phyloP scores from a whole-genome alignment of 2,888 invertebrate genomes.

The Camponotus fellah region DNA sequence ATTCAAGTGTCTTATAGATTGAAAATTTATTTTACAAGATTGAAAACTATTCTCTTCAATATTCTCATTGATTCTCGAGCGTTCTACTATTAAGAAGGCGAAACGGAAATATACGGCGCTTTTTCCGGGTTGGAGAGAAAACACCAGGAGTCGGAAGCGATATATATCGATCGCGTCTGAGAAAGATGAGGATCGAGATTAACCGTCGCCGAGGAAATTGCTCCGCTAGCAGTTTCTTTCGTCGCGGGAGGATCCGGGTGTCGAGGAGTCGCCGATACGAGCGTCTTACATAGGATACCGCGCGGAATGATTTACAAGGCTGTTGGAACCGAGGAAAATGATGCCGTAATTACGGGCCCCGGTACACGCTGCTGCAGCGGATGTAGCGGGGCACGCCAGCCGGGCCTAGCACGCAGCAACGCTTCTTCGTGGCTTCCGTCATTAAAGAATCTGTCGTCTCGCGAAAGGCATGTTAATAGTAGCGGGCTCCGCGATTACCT shows the following conservation, averaged over 20 bases:
- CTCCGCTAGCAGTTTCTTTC: conserved; percentile 45
- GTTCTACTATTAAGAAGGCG: background rate
- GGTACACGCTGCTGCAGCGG: conserved; percentile 61
- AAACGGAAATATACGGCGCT: conserved; percentile 45
- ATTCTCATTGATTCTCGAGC: background rate
- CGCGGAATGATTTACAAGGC: conserved; percentile 73
- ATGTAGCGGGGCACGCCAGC: conserved; percentile 65
- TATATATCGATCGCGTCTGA: conserved; percentile 33
- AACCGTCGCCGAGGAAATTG: conserved; percentile 64
- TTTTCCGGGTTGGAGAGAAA: conserved; percentile 56
- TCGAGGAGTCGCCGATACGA: conserved; percentile 35
- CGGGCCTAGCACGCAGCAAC: conserved; percentile 51
- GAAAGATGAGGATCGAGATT: conserved; percentile 54
- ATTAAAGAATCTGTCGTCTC: conserved; percentile 61
- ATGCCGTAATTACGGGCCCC: conserved; percentile 71
- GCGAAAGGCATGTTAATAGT: conserved; percentile 44
- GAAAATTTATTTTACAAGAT: background rate
- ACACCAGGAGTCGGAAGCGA: conserved; percentile 35
- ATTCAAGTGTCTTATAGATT: background rate
- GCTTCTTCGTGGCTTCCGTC: conserved; percentile 65
- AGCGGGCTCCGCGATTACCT: conserved; percentile 26
- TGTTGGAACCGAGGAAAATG: conserved; percentile 72
- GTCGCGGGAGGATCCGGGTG: conserved; percentile 25
- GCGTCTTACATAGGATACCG: conserved; percentile 62
- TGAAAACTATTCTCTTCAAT: background rate